These are phyloP conservation scores for Lycorma delicatula DNA, from an alignment of 1,140 invertebrate species.

Conservation along the genomic window DNA sequence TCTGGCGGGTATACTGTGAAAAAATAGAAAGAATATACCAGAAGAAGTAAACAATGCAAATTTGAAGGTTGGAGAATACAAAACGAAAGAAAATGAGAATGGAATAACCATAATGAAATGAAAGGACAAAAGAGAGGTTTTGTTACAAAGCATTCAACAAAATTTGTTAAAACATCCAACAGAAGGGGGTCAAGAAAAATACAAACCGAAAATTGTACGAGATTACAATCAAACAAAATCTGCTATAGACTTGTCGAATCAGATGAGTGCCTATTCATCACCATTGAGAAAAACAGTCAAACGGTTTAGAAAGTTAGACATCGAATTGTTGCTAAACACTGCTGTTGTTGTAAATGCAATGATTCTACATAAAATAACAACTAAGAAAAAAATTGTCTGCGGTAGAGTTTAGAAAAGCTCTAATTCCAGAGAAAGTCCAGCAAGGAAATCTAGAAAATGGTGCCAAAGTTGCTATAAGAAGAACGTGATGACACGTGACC, in stretches of 20 bases:
- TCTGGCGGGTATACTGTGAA: slow-evolving; percentile 17
- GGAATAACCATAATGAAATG: slow-evolving; percentile 27
- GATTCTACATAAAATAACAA: too few relatives aligned
- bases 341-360: too few relatives aligned
- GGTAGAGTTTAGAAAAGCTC: too few relatives aligned
- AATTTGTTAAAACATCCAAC: slow-evolving; percentile 10
- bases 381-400: too few relatives aligned
- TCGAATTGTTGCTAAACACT: slow-evolving; percentile 34
- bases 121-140: slow-evolving; percentile 27
- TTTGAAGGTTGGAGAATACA: slow-evolving; percentile 14
- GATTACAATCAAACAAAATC: slow-evolving; percentile 37
- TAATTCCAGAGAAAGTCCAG: too few relatives aligned
- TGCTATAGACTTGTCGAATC: slow-evolving; percentile 35
- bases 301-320: slow-evolving; percentile 36
- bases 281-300: slow-evolving; percentile 34
- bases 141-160: slow-evolving; percentile 24
- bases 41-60: slow-evolving; percentile 9
- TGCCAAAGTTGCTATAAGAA: too few relatives aligned
- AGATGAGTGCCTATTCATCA: slow-evolving; percentile 34
- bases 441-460: too few relatives aligned
- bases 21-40: slow-evolving; percentile 18
- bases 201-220: slow-evolving; percentile 25
- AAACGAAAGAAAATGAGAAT: slow-evolving; percentile 5
- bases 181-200: too few relatives aligned
- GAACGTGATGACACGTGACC: too few relatives aligned